These are phyloP conservation scores for Buathra laborator DNA, from an alignment of 2,888 invertebrate genomes.

Conservation along the genomic window DNA sequence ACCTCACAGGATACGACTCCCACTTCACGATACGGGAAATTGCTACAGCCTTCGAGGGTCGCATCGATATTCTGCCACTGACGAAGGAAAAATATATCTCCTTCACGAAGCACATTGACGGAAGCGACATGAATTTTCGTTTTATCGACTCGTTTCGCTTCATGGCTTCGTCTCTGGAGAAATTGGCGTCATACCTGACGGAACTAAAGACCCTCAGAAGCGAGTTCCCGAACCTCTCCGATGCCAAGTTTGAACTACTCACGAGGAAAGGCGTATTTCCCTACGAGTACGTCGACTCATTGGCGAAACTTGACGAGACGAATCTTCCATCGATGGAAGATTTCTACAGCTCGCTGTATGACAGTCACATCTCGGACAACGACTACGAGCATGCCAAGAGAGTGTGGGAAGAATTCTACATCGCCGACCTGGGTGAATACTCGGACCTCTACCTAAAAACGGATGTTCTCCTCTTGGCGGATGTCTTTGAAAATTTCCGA, in stretches of 20 bases:
- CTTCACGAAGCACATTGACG: conserved; percentile 70
- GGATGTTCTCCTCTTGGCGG: too few relatives aligned
- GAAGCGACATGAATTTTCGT: conserved; percentile 21
- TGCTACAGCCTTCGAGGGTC: conserved; percentile 67
- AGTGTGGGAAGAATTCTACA: conserved; percentile 78
- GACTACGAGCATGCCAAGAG: conserved; percentile 78
- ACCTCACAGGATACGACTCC: conserved; percentile 74
- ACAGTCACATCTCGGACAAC: conserved; percentile 64
- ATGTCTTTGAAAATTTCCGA: too few relatives aligned
- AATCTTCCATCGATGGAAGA: conserved; percentile 66
- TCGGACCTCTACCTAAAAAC: too few relatives aligned
- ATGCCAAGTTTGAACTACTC: conserved; percentile 67
- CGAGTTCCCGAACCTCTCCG: conserved; percentile 43
- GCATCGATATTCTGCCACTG: conserved; percentile 67
- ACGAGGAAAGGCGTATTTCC: conserved; percentile 78
- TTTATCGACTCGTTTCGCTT: conserved; percentile 72
- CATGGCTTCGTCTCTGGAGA: conserved; percentile 74
- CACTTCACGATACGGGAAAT: conserved; percentile 74
- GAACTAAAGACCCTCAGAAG: conserved; percentile 57
- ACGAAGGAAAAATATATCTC: conserved; percentile 76
- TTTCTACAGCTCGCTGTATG: conserved; percentile 72
- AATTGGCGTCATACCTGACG: conserved; percentile 72
- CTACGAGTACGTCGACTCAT: conserved; percentile 75
- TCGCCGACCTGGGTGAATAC: conserved; percentile 79
- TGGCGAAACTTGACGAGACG: conserved; percentile 70